A percentile compares a stretch with the other conserved stretches of the same genome.
These are phyloP conservation scores for Matsumurasca onukii DNA, from an alignment of 1,140 invertebrate species.

Conservation along the genomic window DNA sequence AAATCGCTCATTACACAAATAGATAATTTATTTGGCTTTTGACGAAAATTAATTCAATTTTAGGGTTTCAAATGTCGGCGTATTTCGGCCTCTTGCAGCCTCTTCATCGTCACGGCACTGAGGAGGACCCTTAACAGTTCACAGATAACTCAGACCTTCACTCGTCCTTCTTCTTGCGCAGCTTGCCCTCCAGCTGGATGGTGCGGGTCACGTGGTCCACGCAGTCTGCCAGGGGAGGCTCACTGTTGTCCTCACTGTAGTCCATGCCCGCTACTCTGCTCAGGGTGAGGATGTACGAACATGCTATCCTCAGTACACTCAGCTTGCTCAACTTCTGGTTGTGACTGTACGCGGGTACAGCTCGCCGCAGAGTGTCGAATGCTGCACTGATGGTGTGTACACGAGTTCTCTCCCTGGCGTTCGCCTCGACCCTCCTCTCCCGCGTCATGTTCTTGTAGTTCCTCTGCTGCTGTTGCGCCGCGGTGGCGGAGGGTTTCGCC, in stretches of 20 bases:
- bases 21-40: too few relatives aligned
- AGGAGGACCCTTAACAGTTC: too few relatives aligned
- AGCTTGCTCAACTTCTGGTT: conserved; percentile 92
- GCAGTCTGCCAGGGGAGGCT: conserved; percentile 66
- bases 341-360: conserved; percentile 88
- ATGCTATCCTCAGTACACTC: conserved; percentile 87
- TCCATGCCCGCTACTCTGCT: conserved; percentile 66
- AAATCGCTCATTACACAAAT: too few relatives aligned
- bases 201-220: conserved; percentile 84
- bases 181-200: conserved; percentile 89
- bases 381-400: conserved; percentile 95
- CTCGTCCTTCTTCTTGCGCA: conserved; percentile 85
- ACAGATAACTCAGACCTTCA: too few relatives aligned
- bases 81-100: too few relatives aligned
- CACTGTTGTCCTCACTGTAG: conserved; percentile 52
- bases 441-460: conserved; percentile 96
- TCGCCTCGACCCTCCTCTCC: conserved; percentile 89
- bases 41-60: too few relatives aligned
- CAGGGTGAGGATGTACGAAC: conserved; percentile 85
- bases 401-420: conserved; percentile 86
- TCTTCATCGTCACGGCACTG: too few relatives aligned
- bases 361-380: conserved; percentile 81
- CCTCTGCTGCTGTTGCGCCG: conserved; percentile 56
- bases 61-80: too few relatives aligned
- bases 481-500: conserved; percentile 33